Evolutionary conservation across 1,140 invertebrate species (phyloP), one percentile per base, ranked within the genome.

Genomic region (Ostrea denselamellosa): DNA sequence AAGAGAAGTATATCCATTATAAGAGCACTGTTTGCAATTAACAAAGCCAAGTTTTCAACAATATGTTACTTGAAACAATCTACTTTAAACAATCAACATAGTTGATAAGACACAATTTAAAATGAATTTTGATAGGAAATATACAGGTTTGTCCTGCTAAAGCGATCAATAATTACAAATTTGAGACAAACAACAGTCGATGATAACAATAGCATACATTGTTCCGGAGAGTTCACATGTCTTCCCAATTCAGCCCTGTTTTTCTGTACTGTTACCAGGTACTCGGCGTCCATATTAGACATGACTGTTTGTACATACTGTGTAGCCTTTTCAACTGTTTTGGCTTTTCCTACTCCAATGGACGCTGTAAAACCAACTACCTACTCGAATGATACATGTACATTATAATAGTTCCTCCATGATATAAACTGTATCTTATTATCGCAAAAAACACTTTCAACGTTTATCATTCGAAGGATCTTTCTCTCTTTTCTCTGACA

Each of bases 351-450:
- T 12, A 94, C 94, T 53, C 94, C 94, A 10, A 94, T 90, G 5
- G 94, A 95, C n/a, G 94, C 94, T 28, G 94, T 95, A 77, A 95
- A 87, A 14, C 94, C 94, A n/a, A 95, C 90, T n/a, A 95, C 92
- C 93, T 95, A 90, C 56, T 5, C n/a, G 19, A 0, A 62, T 5
- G n/a, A 62, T 58, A 62, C 7, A 19, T 17, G 17, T 14, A 58
- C 14, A 58, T 17, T 12, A 58, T 58, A 12, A 25, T 14, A 44
- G 34, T 44, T 2, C 5, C 1, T 44, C 34, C 34, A 44, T 44
- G 34, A 44, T 44, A 44, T 44, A 44, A 5, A 44, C 5, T 44
- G 34, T n/a, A 44, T 44, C 34, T 44, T 44, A n/a, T n/a, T n/a
- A 44, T 44, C 34, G 34, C 5, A 44, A 44, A 44, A 44, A 1